Evolutionary conservation across 2,888 invertebrate genomes (phyloP).

Genomic region (Nomada fucata): DNA sequence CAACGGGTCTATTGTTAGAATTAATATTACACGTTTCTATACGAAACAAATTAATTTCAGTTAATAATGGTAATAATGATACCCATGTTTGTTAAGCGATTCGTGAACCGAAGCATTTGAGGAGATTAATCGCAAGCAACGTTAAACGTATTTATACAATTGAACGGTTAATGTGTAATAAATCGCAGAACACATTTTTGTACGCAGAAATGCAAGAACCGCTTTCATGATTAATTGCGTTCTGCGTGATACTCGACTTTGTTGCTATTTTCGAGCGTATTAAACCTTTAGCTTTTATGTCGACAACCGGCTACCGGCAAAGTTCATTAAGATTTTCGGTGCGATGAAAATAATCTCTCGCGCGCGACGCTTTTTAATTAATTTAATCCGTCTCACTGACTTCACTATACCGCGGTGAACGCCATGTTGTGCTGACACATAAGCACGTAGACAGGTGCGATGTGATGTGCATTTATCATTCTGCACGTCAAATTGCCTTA

Average conservation of each 20-base stretch:
- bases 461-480: conserved; percentile 36
- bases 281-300: conserved; percentile 18
- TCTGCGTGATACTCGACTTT: conserved; percentile 9
- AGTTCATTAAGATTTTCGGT: conserved; percentile 44
- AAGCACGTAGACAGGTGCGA: conserved; percentile 14
- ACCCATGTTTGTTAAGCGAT: too few relatives aligned
- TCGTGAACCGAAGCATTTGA: too few relatives aligned
- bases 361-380: conserved; percentile 38
- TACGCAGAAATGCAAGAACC: too few relatives aligned
- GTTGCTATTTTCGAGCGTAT: conserved; percentile 21
- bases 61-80: too few relatives aligned
- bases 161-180: too few relatives aligned
- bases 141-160: too few relatives aligned
- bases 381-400: conserved; percentile 44
- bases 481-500: conserved; percentile 27
- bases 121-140: too few relatives aligned
- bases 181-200: too few relatives aligned
- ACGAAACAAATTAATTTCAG: too few relatives aligned
- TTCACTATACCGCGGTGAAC: conserved; percentile 26
- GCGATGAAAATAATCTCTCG: conserved; percentile 48
- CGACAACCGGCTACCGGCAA: conserved; percentile 10
- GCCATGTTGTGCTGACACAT: conserved; percentile 13
- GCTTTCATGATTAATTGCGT: conserved; percentile 24
- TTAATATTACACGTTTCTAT: too few relatives aligned
- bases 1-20: too few relatives aligned